Evolutionary conservation across 2,797 vertebrate genomes (phyloP).

Genomic region (Gouania willdenowi): DNA sequence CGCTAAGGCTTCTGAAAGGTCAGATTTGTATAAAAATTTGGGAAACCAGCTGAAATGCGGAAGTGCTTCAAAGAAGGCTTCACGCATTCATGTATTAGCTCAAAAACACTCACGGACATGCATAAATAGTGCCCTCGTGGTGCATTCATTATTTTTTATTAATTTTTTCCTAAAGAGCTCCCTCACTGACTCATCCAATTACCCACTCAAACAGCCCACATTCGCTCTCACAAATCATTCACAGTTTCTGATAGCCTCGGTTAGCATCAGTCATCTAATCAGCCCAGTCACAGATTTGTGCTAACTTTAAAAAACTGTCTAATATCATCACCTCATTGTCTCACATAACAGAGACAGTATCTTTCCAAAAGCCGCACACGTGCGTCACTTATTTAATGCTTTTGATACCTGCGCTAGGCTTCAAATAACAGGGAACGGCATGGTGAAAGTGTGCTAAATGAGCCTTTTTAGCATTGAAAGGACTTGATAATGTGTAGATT

Average conservation of each 20-base stretch:
- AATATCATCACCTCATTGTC: conserved; percentile 1
- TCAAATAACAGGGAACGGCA: too few relatives aligned
- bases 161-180: not conserved
- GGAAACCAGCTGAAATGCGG: not conserved
- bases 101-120: conserved; percentile 4
- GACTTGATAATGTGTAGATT: too few relatives aligned
- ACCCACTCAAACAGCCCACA: not conserved
- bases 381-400: not conserved
- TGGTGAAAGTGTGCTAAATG: too few relatives aligned
- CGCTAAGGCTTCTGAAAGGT: not conserved
- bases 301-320: conserved; percentile 24
- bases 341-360: conserved; percentile 15
- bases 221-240: not conserved
- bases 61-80: conserved; percentile 2
- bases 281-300: conserved; percentile 2
- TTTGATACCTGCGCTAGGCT: too few relatives aligned
- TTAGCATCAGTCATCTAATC: conserved; percentile 11
- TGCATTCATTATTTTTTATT: not conserved
- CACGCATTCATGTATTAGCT: not conserved
- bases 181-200: conserved; percentile 2
- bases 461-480: too few relatives aligned
- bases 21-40: not conserved
- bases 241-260: conserved; percentile 2
- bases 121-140: not conserved
- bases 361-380: conserved; percentile 8